Conservation (phyloP, 2,888 invertebrate species). For the Synergus umbraculus region DNA sequence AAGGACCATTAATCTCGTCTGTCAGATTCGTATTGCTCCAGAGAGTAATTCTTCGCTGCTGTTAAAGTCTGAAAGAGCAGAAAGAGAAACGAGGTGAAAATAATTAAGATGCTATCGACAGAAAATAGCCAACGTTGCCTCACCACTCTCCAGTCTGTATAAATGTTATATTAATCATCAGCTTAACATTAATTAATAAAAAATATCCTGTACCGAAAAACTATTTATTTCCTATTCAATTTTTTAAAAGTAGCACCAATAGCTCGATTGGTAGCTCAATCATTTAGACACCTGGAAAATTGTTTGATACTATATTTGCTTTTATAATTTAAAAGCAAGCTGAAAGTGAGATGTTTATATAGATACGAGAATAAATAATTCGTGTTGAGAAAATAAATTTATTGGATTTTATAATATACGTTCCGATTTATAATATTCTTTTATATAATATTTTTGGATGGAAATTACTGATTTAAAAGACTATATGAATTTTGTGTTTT, state of each 20-base stretch:
- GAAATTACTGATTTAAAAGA: neutral
- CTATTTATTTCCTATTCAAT: neutral
- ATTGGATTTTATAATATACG: neutral
- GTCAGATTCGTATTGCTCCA: slow-evolving; percentile 20
- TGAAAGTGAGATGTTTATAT: neutral
- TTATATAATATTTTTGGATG: neutral
- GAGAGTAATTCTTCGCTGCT: slow-evolving; percentile 8
- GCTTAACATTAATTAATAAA: neutral
- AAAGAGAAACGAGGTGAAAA: slow-evolving; percentile 12
- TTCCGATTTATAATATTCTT: neutral
- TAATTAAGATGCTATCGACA: neutral
- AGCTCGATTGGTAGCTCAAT: neutral
- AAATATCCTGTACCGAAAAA: neutral
- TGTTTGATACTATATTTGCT: neutral
- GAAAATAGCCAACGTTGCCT: neutral
- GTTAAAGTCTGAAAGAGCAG: neutral
- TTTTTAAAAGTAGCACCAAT: neutral
- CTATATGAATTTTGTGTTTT: too few relatives aligned
- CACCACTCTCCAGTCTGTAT: neutral
- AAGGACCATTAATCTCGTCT: slow-evolving; percentile 15
- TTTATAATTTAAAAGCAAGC: neutral
- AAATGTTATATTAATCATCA: neutral
- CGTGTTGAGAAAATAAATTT: neutral
- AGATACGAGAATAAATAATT: neutral
- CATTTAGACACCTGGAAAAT: neutral